Base-by-base conservation (phyloP, 2,888 invertebrate species). In the Tinea pellionella region DNA sequence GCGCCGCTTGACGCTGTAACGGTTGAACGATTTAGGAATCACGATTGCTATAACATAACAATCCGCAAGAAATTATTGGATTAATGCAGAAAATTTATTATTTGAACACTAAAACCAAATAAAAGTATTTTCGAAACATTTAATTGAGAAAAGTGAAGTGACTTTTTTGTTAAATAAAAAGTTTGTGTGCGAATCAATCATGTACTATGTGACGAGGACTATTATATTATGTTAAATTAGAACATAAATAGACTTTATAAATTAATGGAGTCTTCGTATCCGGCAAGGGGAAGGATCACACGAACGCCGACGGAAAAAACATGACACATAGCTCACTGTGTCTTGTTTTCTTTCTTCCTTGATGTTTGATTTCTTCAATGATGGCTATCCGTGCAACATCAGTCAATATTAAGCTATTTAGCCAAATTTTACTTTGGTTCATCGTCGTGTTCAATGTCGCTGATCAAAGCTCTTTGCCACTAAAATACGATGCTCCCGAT, bases 401-500 rank as follows among this genome's bases (percentile, higher is more conserved):
- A 70, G 71, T 73, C 69, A 78, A 72, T 67, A 80, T 74, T 63
- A 72, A 72, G 69, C 68, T 81, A 68, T 73, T 75, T 63, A 69
- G 73, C 68, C 80, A 81, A 72, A 77, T 86, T 63, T 65, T 84
- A 65, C 75, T 86, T 75, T 84, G 81, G 80, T 77, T 87, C 65
- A 66, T 84, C 60, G 69, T 87, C 60, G 83, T 83, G 65, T 69
- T 87, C 24, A 80, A 82, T 65, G 80, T 87, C 60, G 85, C 87
- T 56, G 85, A 86, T 70, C 87, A 86, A 67, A 87, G 86, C 67
- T 83, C 86, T 60, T 67, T 86, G 63, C 87, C 88, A 60, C 70
- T 88, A 63, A 85, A 88, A 67, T 94, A 95, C 79, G 95, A 95
- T 79, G 93, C 94, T 64, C 95, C 95, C 61, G 95, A 95, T 74